Base-by-base conservation (phyloP, 2,888 invertebrate species). In the Caenorhabditis angaria region DNA sequence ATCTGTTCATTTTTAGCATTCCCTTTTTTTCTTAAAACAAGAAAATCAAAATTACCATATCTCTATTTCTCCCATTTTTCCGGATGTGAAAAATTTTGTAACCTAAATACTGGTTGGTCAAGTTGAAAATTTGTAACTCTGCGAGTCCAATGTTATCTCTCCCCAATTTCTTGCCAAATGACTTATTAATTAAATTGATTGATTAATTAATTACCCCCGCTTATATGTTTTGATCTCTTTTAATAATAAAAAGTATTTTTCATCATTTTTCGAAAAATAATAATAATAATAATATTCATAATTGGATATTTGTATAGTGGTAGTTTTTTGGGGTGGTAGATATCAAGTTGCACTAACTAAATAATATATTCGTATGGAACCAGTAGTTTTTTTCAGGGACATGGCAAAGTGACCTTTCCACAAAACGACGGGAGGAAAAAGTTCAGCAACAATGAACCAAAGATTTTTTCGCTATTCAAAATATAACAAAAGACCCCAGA, bases 31-130 rank as follows among this genome's bases (percentile, higher is more conserved):
- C n/a, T 24, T 8, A 50, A 22, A 41, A 18, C 14, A 12, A 18
- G 22, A 50, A 50, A 50, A 50, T 50, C 50, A 50, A 50, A 50
- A 20, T 22, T 20, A 41, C 41, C 41, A 41, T 41, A 41, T 41
- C 41, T 41, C 50, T 5, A 50, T 6, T 24, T 50, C 8, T 48
- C 35, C 6, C n/a, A n/a, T n/a, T n/a, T n/a, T n/a, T n/a, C n/a
- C n/a, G n/a, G n/a, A n/a, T n/a, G n/a, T n/a, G n/a, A n/a, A n/a
- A n/a, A n/a, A n/a, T 6, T 41, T 41, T 41, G 41, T 41, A 12
- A 41, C 41, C 10, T 12, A 18, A 41, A 18, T 41, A 41, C 41
- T 41, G 41, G 41, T 41, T 41, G n/a, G n/a, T 41, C 3, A 41
- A 6, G 41, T 18, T 18, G 18, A 14, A 41, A 41, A 18, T 41